Evolutionary conservation across 2,113 vertebrate genomes (phyloP), one percentile per base, ranked within the genome.

Genomic region (Coptodon rendalli): DNA sequence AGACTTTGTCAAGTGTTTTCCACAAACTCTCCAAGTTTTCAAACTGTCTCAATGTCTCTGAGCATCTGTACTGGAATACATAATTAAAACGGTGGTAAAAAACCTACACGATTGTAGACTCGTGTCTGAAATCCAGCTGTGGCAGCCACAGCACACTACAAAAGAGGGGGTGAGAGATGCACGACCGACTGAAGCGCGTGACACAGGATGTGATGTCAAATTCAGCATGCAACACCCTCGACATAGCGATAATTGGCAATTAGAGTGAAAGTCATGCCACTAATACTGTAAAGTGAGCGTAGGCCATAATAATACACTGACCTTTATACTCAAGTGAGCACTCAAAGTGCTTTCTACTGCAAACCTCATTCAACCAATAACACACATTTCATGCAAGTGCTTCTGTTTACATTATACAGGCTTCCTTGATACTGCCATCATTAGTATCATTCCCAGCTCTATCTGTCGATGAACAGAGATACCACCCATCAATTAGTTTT

Each of bases 401-500:
- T 68, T 68, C 34, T 68, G 31, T 68, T 38, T 68, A 68, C 31
- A 66, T n/a, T n/a, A 0, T 38, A 3, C 3, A n/a, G 10, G 6
- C 61, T 66, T 5, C 10, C 61, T 38, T 66, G 2, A 63, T 0
- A 11, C 16, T 63, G 9, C 16, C 59, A 11, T 0, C 16, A 36
- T 63, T 36, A 1, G 29, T 17, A 4, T 63, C 59, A 63, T 63
- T 2, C 31, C 59, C 31, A 1, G 10, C 61, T 63, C 59, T n/a
- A n/a, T 19, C 8, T 0, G 17, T 66, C 61, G n/a, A 7, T 66
- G 61, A 12, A 0, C 61, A 7, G 10, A 66, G 31, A 63, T 31
- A 36, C 59, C 31, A n/a, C 0, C 0, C 59, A 11, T 11, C 59
- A 36, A 1, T 36, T 1, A 63, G 59, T 63, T 36, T 63, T n/a